phyloP scores from a whole-genome alignment of 2,797 vertebrate genomes.

The Melanotaenia parkinsoni region DNA sequence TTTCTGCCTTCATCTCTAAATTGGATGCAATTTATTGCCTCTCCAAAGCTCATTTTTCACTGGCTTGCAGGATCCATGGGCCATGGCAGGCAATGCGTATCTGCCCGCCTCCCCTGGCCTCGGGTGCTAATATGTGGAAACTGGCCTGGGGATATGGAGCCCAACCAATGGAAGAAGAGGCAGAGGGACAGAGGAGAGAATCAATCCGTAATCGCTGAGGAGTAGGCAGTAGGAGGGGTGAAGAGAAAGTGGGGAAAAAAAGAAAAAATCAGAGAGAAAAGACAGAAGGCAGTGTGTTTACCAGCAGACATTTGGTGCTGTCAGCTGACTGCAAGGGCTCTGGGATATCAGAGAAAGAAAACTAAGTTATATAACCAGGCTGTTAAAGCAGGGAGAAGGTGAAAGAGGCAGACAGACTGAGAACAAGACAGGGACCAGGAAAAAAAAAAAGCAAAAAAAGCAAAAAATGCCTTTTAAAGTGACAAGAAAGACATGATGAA shows the following conservation, averaged over 20 bases:
- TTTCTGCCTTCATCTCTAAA: slow-evolving; percentile 90
- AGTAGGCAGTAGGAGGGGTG: slow-evolving; percentile 62
- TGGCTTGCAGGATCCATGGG: slow-evolving; percentile 80
- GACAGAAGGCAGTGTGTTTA: slow-evolving; percentile 77
- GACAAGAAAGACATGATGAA: slow-evolving; percentile 69
- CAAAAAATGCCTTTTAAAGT: slow-evolving; percentile 63
- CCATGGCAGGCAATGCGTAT: slow-evolving; percentile 84
- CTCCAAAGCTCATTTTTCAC: slow-evolving; percentile 90
- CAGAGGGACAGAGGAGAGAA: slow-evolving; percentile 79
- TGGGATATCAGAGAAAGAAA: slow-evolving; percentile 76
- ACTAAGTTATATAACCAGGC: slow-evolving; percentile 80
- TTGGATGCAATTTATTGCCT: slow-evolving; percentile 91
- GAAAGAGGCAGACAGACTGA: slow-evolving; percentile 59
- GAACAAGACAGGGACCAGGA: slow-evolving; percentile 51
- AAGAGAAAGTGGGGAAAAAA: slow-evolving; percentile 45
- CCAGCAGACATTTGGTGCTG: slow-evolving; percentile 79
- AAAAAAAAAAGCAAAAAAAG: slow-evolving; percentile 25
- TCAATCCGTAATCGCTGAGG: slow-evolving; percentile 83
- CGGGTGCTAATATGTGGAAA: slow-evolving; percentile 87
- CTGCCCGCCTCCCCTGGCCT: slow-evolving; percentile 84
- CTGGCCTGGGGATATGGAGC: slow-evolving; percentile 81
- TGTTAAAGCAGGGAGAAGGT: slow-evolving; percentile 66
- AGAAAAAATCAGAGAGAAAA: slow-evolving; percentile 55
- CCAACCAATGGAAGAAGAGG: slow-evolving; percentile 80
- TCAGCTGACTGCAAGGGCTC: slow-evolving; percentile 80